Base-by-base conservation (phyloP, 1,140 invertebrate species). In the Dendrolimus kikuchii region DNA sequence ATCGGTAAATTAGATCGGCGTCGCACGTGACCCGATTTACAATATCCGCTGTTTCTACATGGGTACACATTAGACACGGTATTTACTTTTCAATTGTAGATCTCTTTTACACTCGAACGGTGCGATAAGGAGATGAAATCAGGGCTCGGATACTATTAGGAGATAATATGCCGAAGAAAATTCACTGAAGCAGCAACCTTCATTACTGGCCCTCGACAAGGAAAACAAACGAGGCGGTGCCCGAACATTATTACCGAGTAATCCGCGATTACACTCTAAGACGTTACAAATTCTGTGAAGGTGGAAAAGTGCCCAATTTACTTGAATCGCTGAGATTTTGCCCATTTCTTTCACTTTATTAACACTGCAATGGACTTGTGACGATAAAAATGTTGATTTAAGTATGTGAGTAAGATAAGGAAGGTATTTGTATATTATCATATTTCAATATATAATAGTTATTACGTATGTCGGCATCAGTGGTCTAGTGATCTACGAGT, bases 1-100 rank as follows among this genome's bases (percentile, higher is more conserved):
- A 59, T 68, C 66, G 67, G 71, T 74, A 74, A 73, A 76, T 77
- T 77, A 76, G 71, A 80, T 76, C 69, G 71, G 60, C 47, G 50
- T 50, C 59, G 71, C 67, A 64, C 74, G 76, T 81, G 76, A 77
- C 66, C 61, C 57, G 75, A 50, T 68, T 77, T 62, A 60, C 65
- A 64, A 81, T 75, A 61, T 66, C 53, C 55, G 55, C 56, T 49
- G 46, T 46, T 47, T 62, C 60, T 60, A 64, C 60, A 65, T 53
- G 51, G 55, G 58, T 65, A 49, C 46, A 42, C 46, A 66, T 70
- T 72, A 60, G 66, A 55, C 51, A 54, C 58, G 57, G 56, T 71
- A 68, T 72, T 70, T 66, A 67, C 66, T 74, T 62, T 64, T 57
- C 23, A 23, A 23, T 23, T 23, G 49, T 55, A 44, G 46, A 46